These are phyloP conservation scores for Coelinius sp. DNA, from an alignment of 2,888 invertebrate genomes.

Conservation along the genomic window DNA sequence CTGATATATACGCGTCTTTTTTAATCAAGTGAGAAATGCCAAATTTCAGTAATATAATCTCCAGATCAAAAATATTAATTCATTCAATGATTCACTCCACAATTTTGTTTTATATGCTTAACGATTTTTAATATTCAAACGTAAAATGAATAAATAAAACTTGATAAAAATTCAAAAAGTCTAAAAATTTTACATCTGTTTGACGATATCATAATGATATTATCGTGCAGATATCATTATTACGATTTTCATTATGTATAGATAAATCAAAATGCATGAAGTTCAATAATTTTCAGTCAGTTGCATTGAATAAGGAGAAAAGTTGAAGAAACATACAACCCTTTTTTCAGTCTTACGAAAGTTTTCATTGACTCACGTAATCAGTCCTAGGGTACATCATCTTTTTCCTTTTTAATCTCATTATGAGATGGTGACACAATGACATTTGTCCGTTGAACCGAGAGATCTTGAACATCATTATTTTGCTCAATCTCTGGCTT, in stretches of 20 bases:
- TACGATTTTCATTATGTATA: neutral
- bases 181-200: neutral
- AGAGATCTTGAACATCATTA: slow-evolving; percentile 85
- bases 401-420: slow-evolving; percentile 76
- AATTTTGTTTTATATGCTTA: neutral
- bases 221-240: neutral
- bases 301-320: neutral
- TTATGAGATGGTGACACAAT: slow-evolving; percentile 83
- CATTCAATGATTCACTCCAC: neutral
- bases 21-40: neutral
- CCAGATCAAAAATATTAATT: neutral
- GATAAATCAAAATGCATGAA: neutral
- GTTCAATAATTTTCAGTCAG: neutral
- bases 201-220: neutral
- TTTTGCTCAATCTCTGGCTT: slow-evolving; percentile 23
- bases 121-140: neutral
- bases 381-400: slow-evolving; percentile 69
- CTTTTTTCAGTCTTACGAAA: slow-evolving; percentile 6
- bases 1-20: no score
- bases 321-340: neutral
- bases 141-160: neutral
- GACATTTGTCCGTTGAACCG: slow-evolving; percentile 75
- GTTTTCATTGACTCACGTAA: neutral
- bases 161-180: neutral
- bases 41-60: neutral